These are phyloP conservation scores for Acropora yongei DNA, from an alignment of 64 coral and sea anemone genomes.

Conservation along the genomic window DNA sequence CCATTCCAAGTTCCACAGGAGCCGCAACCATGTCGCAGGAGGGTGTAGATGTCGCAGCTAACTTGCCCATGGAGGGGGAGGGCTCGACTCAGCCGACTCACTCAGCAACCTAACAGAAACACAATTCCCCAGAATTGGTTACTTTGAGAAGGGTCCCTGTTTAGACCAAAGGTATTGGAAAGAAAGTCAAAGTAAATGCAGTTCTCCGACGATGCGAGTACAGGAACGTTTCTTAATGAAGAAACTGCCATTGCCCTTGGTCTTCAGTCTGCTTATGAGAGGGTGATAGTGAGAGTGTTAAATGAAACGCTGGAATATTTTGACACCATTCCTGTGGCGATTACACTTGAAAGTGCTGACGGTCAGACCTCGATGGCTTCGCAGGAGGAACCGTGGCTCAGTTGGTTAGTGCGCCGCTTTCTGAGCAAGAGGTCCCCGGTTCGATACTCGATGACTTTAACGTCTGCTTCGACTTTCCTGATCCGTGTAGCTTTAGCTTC, in stretches of 20 bases:
- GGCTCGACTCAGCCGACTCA: background rate
- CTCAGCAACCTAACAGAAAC: background rate
- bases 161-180: background rate
- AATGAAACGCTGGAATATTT: constrained; percentile 61
- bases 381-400: too few species aligned
- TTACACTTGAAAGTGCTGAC: constrained; percentile 47
- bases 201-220: constrained; percentile 53
- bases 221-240: constrained; percentile 58
- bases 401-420: too few species aligned
- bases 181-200: background rate
- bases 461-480: too few species aligned
- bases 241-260: constrained; percentile 46
- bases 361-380: background rate
- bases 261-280: constrained; percentile 7
- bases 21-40: constrained; percentile 22
- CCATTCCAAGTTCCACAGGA: constrained; percentile 16
- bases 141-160: background rate
- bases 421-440: too few species aligned
- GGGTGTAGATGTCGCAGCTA: background rate
- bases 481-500: too few species aligned
- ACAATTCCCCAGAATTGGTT: background rate
- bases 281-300: constrained; percentile 43
- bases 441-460: too few species aligned
- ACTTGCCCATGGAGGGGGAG: background rate
- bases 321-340: constrained; percentile 33